A percentile compares a stretch with the other conserved stretches of the same genome.
phyloP scores from a whole-genome alignment of 2,888 invertebrate genomes.

The Andrena bucephala region DNA sequence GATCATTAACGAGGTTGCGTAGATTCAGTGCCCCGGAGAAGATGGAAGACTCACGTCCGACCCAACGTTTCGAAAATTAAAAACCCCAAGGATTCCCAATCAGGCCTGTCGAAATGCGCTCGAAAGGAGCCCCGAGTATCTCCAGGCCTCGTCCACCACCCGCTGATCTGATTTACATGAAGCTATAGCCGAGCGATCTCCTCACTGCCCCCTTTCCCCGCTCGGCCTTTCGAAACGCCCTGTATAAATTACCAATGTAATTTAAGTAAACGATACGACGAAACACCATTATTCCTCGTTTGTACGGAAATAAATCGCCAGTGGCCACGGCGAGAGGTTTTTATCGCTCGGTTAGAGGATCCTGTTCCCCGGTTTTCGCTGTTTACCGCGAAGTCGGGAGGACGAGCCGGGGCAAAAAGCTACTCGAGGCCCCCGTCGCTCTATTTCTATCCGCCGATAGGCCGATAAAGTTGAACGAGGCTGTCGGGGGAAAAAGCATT shows the following conservation, averaged over 20 bases:
- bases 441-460: slow-evolving; percentile 51
- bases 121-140: slow-evolving; percentile 17
- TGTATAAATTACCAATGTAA: slow-evolving; percentile 18
- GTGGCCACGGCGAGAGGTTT: slow-evolving; percentile 5
- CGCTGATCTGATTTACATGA: slow-evolving; percentile 54
- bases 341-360: neutral
- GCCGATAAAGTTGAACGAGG: slow-evolving; percentile 47
- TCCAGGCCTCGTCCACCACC: slow-evolving; percentile 24
- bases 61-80: slow-evolving; percentile 3
- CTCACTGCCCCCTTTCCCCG: neutral
- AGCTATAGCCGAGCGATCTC: slow-evolving; percentile 22
- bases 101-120: neutral
- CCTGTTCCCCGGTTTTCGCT: neutral
- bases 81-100: neutral
- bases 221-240: neutral
- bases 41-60: neutral
- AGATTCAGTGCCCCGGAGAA: neutral
- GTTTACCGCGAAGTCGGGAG: slow-evolving; percentile 27
- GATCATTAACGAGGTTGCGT: neutral
- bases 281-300: slow-evolving; percentile 15
- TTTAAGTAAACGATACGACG: slow-evolving; percentile 1
- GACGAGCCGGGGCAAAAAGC: slow-evolving; percentile 30
- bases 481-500: slow-evolving; percentile 48
- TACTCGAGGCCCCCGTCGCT: slow-evolving; percentile 30
- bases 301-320: slow-evolving; percentile 37